Evolutionary conservation across 2,888 invertebrate genomes (phyloP), one percentile per base, ranked within the genome.

Genomic region (Euproctis similis): DNA sequence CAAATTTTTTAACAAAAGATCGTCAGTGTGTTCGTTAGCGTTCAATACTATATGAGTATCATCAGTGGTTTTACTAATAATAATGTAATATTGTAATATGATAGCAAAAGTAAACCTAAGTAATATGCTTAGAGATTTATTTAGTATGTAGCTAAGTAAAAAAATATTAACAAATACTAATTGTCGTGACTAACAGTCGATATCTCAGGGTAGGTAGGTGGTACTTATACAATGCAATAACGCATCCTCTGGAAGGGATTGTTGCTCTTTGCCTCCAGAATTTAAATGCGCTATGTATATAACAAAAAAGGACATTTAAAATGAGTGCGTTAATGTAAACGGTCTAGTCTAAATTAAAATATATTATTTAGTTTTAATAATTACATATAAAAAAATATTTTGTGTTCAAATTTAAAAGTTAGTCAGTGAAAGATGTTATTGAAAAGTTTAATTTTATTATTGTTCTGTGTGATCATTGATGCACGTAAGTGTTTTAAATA

Each of bases 391-490:
- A 33, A 25, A 28, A 21, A 23, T 25, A 24, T 30, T 8, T 39
- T 41, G 43, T 40, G 4, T 23, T 9, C 3, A 26, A 31, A 4
- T 8, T 24, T 28, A 5, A 27, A 36, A 34, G 21, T 29, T 36
- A 28, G 27, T 26, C 22, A 34, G 52, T 49, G 39, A 16, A 67
- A 53, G 42, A 77, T 78, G 78, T 63, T 60, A 38, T 13, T 52
- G 8, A 69, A 66, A 53, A 65, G 65, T 51, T 44, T 73, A 39
- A 32, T 72, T 34, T 49, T 76, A 25, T 54, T 73, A 24, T 56
- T 61, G 26, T 21, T 63, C 31, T 38, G 59, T 11, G 55, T 51
- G 53, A 52, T 50, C 37, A 47, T 69, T 30, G 52, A 64, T 24
- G 64, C 60, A 18, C 49, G 77, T 75, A 46, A n/a, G n/a, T n/a